These are phyloP conservation scores for Harpegnathos saltator DNA, from an alignment of 1,140 invertebrate genomes.

Conservation along the genomic window DNA sequence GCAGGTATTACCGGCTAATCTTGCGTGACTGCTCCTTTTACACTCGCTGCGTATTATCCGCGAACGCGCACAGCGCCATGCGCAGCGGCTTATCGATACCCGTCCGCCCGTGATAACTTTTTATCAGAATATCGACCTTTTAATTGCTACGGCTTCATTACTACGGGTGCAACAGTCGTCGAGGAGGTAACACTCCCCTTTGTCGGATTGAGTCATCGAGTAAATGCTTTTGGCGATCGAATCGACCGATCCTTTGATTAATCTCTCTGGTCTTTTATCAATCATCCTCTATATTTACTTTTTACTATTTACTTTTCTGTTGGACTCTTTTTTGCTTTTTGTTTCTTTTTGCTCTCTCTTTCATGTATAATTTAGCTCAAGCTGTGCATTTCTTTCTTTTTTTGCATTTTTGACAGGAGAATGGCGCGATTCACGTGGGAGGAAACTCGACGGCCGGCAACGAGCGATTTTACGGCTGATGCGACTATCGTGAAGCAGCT, in stretches of 20 bases:
- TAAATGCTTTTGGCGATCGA: neutral
- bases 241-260: neutral
- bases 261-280: neutral
- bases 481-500: constrained; percentile 9
- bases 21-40: constrained; percentile 20
- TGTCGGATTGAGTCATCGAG: neutral
- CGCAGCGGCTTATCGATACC: neutral
- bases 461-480: constrained; percentile 16
- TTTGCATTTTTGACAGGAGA: neutral
- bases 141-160: neutral
- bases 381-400: no score
- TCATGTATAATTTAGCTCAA: no score
- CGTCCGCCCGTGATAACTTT: constrained; percentile 17
- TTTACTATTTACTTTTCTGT: no score
- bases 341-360: no score
- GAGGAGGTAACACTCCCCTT: neutral
- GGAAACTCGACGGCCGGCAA: neutral
- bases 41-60: constrained; percentile 20
- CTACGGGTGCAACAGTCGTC: neutral
- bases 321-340: no score
- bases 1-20: constrained; percentile 35
- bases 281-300: no score
- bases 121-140: constrained; percentile 9
- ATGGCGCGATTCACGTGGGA: no score
- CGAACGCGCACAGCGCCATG: neutral